Conservation (phyloP, 1,140 invertebrate genomes). For the Drosophila mojavensis region DNA sequence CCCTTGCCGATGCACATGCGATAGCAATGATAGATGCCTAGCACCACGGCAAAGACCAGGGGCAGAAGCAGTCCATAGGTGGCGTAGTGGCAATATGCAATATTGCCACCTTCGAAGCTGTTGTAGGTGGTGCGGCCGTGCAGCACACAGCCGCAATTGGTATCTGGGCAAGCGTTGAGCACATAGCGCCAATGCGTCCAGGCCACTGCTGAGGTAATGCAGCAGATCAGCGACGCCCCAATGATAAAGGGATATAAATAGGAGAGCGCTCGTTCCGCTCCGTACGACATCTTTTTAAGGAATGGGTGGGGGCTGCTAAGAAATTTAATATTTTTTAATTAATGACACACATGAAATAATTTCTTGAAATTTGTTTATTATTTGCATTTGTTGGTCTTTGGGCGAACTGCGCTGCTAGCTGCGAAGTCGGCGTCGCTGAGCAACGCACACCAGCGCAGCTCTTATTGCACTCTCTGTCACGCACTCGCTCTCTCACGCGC, state of each 20-base stretch:
- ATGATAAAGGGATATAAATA: slow-evolving; percentile 85
- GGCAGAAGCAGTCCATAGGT: slow-evolving; percentile 86
- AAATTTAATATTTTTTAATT: slow-evolving; percentile 28
- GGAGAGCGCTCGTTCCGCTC: slow-evolving; percentile 85
- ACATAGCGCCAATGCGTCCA: slow-evolving; percentile 88
- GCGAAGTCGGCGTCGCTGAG: neutral
- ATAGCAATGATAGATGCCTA: slow-evolving; percentile 88
- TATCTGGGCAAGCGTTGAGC: slow-evolving; percentile 87
- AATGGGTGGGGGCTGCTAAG: slow-evolving; percentile 22
- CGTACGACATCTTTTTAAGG: slow-evolving; percentile 63
- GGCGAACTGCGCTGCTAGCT: slow-evolving; percentile 17
- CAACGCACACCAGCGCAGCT: slow-evolving; percentile 15
- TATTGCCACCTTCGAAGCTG: slow-evolving; percentile 88
- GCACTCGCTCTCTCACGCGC: slow-evolving; percentile 2
- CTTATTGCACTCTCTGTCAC: neutral
- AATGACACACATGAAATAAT: slow-evolving; percentile 9
- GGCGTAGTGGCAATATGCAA: slow-evolving; percentile 87
- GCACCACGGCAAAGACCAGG: slow-evolving; percentile 85
- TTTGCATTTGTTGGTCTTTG: slow-evolving; percentile 18
- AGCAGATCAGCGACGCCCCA: slow-evolving; percentile 85
- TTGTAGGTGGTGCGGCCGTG: slow-evolving; percentile 86
- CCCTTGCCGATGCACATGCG: slow-evolving; percentile 87
- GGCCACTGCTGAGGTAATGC: slow-evolving; percentile 86
- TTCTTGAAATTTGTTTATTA: slow-evolving; percentile 31
- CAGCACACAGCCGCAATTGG: slow-evolving; percentile 88